Evolutionary conservation across 2,888 invertebrate genomes (phyloP), one percentile per base, ranked within the genome.

Genomic region (Platycheirus rosarum): DNA sequence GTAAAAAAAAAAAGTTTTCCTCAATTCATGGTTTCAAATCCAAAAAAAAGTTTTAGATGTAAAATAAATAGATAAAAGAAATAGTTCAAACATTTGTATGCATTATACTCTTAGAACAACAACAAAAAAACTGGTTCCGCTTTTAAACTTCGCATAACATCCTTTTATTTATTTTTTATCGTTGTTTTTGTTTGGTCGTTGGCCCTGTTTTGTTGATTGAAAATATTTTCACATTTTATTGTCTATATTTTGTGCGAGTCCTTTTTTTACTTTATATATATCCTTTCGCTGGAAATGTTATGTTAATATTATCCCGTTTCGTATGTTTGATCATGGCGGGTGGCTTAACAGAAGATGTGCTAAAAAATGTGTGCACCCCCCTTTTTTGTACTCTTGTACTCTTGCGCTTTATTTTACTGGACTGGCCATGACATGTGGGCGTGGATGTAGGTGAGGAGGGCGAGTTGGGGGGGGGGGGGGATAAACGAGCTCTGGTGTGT

Each of bases 351-450:
- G 42, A 35, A 5, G 13, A 37, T 48, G 18, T 49, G 11, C 6
- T 53, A 40, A 26, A 57, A 57, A 57, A 57, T 57, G 14, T 57
- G 46, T 14, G 37, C n/a, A 29, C 51, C 16, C n/a, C 60, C 49
- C 4, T 18, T 13, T 37, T 57, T 23, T 7, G 1, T 18, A n/a
- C n/a, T n/a, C n/a, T 55, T 37, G 3, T 32, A 32, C 8, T 20
- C 20, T 37, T 55, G 35, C 23, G n/a, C 37, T 37, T 55, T 37
- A 37, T 57, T 40, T 40, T 23, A 51, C 29, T 57, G 68, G 29
- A 79, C 73, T 79, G 78, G 69, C 57, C 79, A 51, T 79, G 74
- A 69, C 69, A 79, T 74, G 49, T 69, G 57, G 48, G n/a, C n/a
- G n/a, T n/a, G n/a, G n/a, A n/a, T n/a, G n/a, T n/a, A n/a, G n/a